phyloP scores from a whole-genome alignment of 2,888 invertebrate genomes.

The Melipona bicolor region DNA sequence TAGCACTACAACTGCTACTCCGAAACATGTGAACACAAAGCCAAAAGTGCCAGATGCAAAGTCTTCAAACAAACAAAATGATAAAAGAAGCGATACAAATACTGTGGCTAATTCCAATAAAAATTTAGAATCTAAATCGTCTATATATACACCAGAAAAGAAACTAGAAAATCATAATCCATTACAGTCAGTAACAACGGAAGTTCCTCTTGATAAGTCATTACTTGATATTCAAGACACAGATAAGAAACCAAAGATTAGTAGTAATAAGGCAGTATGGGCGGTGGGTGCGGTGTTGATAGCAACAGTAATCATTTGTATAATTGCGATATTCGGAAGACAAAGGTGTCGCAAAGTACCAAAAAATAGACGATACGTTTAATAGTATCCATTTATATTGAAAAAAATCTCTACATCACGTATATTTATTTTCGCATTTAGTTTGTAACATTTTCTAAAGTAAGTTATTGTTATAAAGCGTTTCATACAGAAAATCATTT shows the following conservation, averaged over 20 bases:
- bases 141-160: conserved; percentile 23
- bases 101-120: not conserved
- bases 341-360: conserved; percentile 79
- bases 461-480: conserved; percentile 59
- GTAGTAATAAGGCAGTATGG: conserved; percentile 79
- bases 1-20: conserved; percentile 57
- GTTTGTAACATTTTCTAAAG: conserved; percentile 41
- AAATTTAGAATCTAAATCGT: conserved; percentile 46
- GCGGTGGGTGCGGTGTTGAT: conserved; percentile 78
- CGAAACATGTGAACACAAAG: conserved; percentile 53
- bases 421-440: conserved; percentile 70
- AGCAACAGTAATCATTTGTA: conserved; percentile 77
- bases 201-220: conserved; percentile 42
- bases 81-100: not conserved
- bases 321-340: conserved; percentile 80
- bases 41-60: not conserved
- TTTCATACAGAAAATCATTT: conserved; percentile 33
- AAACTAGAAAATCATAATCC: conserved; percentile 25
- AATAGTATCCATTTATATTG: conserved; percentile 32
- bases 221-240: conserved; percentile 8
- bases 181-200: conserved; percentile 8
- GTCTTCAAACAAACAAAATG: conserved; percentile 20
- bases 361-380: conserved; percentile 82
- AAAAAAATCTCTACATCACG: conserved; percentile 23
- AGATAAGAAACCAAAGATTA: conserved; percentile 69